These are phyloP conservation scores for Enteromius fasciolatus DNA, from an alignment of 2,797 vertebrate genomes.

Conservation along the genomic window DNA sequence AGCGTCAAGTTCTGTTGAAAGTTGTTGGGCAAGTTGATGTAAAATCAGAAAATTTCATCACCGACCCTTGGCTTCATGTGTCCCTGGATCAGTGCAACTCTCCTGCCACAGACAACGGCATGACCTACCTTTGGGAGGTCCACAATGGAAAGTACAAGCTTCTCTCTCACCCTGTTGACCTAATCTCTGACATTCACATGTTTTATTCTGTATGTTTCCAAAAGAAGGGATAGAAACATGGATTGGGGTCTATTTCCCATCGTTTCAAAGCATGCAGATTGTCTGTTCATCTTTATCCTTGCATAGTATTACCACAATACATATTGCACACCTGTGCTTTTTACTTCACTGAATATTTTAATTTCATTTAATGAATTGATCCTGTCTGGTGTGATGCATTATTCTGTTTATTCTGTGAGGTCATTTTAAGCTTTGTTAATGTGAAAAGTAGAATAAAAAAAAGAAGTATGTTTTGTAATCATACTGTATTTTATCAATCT, in stretches of 20 bases:
- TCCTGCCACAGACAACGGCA: conserved; percentile 13
- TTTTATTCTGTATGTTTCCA: conserved; percentile 5
- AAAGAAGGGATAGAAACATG: not conserved
- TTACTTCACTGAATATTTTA: not conserved
- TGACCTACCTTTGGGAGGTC: conserved; percentile 46
- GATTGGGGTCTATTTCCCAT: not conserved
- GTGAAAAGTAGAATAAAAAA: not conserved
- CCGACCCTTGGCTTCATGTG: not conserved
- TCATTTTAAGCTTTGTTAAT: not conserved
- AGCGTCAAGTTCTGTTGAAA: conserved; percentile 1
- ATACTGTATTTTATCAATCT: conserved; percentile 22
- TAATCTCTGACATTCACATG: not conserved
- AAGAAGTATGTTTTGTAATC: not conserved
- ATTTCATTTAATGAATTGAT: not conserved
- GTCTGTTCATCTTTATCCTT: too few species aligned
- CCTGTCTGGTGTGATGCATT: not conserved
- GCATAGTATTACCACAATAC: not conserved
- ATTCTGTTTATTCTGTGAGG: not conserved
- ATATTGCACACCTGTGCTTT: not conserved
- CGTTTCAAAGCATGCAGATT: too few species aligned
- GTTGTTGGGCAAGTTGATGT: not conserved
- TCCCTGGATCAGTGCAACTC: conserved; percentile 20
- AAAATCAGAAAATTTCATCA: not conserved
- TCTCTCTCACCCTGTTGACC: conserved; percentile 14
- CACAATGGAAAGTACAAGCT: not conserved